phyloP scores from a whole-genome alignment of 2,113 vertebrate species.

The Haplochromis vanheusdeni region DNA sequence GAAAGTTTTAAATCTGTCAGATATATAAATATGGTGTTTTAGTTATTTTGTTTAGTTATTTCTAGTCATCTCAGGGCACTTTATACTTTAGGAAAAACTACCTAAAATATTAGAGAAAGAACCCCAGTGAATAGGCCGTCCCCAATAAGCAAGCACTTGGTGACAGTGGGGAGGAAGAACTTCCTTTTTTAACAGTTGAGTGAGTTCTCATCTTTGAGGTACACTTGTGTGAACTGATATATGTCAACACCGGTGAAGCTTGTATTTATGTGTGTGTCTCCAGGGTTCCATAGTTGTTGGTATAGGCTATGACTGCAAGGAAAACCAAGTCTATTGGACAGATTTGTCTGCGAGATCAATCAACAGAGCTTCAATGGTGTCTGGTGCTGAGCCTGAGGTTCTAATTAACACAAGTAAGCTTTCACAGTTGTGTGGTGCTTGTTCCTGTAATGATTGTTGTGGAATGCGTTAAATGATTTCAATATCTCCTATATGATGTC shows the following conservation, averaged over 20 bases:
- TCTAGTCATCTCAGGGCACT: neutral
- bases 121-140: neutral
- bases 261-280: neutral
- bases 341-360: constrained; percentile 88
- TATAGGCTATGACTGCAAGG: constrained; percentile 86
- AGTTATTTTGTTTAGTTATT: neutral
- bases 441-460: neutral
- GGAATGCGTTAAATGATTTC: neutral
- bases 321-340: constrained; percentile 90
- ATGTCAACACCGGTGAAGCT: neutral
- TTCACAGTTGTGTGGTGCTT: neutral
- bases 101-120: neutral
- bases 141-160: neutral
- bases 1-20: neutral
- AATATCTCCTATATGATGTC: neutral
- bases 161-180: neutral
- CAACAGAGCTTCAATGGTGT: constrained; percentile 76
- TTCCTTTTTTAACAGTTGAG: neutral
- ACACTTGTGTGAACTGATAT: neutral
- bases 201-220: neutral
- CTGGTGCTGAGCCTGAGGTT: constrained; percentile 83
- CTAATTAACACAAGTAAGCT: constrained; percentile 81
- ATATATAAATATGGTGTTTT: neutral
- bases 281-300: constrained; percentile 97
- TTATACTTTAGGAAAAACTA: neutral